Conservation (phyloP, 2,113 vertebrate genomes). For the Silurus meridionalis region DNA sequence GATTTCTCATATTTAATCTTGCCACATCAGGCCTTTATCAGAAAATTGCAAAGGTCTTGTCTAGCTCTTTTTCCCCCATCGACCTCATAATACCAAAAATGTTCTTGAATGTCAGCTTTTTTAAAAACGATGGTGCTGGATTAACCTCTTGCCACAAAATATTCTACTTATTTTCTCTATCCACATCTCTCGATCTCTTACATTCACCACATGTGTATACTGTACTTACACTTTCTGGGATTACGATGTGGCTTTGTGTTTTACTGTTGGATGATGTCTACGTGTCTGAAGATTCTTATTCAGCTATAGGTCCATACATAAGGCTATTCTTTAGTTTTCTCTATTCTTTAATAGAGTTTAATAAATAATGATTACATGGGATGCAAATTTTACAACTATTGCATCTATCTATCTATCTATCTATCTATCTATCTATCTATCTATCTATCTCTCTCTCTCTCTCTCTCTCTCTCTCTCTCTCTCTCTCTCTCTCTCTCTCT, state of each 20-base stretch:
- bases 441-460: no score
- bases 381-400: slow-evolving; percentile 80
- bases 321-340: slow-evolving; percentile 72
- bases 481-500: no score
- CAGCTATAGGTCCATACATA: slow-evolving; percentile 67
- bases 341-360: slow-evolving; percentile 67
- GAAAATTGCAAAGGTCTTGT: not conserved
- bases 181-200: not conserved
- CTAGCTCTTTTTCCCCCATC: not conserved
- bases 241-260: slow-evolving; percentile 40
- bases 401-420: slow-evolving; percentile 37
- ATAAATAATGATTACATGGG: slow-evolving; percentile 75
- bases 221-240: slow-evolving; percentile 15
- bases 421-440: no score
- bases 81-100: not conserved
- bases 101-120: not conserved
- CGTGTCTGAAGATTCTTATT: slow-evolving; percentile 75
- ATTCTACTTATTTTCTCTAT: not conserved
- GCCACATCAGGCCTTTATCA: not conserved
- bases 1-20: not conserved
- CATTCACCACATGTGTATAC: not conserved
- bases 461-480: no score
- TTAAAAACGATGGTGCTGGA: not conserved
- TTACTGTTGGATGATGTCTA: slow-evolving; percentile 39
- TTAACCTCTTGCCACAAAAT: not conserved